A percentile compares a stretch with the other conserved stretches of the same genome.
phyloP scores from a whole-genome alignment of 2,797 vertebrate species.

The Knipowitschia caucasica region DNA sequence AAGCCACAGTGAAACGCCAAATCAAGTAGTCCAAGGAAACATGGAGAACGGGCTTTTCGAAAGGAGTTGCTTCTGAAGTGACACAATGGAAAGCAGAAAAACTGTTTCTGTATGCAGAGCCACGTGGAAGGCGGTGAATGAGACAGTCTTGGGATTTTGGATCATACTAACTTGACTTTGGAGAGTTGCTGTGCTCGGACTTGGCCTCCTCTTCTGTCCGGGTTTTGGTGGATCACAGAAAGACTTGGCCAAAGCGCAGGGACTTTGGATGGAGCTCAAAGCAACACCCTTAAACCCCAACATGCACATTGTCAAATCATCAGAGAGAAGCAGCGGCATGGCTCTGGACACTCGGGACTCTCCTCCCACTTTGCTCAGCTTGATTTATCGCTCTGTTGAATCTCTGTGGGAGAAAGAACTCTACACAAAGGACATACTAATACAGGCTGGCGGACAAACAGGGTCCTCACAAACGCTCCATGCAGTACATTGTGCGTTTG shows the following conservation, averaged over 20 bases:
- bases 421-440: conserved; percentile 24
- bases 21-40: conserved; percentile 23
- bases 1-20: conserved; percentile 41
- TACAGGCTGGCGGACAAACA: conserved; percentile 45
- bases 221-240: conserved; percentile 45
- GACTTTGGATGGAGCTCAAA: conserved; percentile 23
- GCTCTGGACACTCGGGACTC: conserved; percentile 34
- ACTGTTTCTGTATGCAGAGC: conserved; percentile 11
- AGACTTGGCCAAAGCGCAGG: conserved; percentile 34
- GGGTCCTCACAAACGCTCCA: conserved; percentile 53
- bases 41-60: conserved; percentile 14
- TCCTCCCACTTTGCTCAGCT: conserved; percentile 42
- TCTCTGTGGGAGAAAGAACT: conserved; percentile 33
- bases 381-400: conserved; percentile 35
- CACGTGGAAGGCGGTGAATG: conserved; percentile 16
- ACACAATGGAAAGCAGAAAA: conserved; percentile 7
- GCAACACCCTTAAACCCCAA: conserved; percentile 13
- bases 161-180: conserved; percentile 41
- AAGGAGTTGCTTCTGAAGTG: conserved; percentile 30
- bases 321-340: conserved; percentile 8
- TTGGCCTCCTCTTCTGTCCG: conserved; percentile 28
- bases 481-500: conserved; percentile 55
- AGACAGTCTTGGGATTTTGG: conserved; percentile 33
- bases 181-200: conserved; percentile 31
- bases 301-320: conserved; percentile 19